These are phyloP conservation scores for Anagyrus pseudococci DNA, from an alignment of 2,888 invertebrate genomes.

Conservation along the genomic window DNA sequence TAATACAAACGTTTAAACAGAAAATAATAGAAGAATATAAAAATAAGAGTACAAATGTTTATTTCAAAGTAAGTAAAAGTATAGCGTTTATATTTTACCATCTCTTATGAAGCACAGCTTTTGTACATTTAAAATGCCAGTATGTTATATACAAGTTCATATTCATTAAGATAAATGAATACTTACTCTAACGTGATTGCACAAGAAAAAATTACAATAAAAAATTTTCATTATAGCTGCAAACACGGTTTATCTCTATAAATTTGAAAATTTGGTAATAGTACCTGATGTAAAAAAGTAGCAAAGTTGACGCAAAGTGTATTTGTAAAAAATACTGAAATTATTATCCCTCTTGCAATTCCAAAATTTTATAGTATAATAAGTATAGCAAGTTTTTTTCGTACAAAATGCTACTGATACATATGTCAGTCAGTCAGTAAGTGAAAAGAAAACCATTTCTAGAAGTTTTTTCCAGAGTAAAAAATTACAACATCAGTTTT, in stretches of 20 bases:
- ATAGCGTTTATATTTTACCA: neutral
- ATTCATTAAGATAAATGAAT: conserved; percentile 3
- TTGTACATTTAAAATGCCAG: conserved; percentile 32
- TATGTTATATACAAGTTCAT: conserved; percentile 33
- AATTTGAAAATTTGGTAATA: conserved; percentile 4
- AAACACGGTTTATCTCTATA: conserved; percentile 16
- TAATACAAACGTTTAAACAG: too few species aligned
- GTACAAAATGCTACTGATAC: conserved; percentile 26
- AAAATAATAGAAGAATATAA: too few species aligned
- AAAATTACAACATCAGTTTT: neutral
- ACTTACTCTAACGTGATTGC: conserved; percentile 8
- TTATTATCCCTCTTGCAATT: conserved; percentile 33
- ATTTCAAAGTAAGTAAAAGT: neutral
- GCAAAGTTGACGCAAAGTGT: conserved; percentile 18
- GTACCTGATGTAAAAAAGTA: conserved; percentile 32
- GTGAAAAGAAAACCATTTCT: conserved; percentile 23
- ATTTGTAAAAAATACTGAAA: conserved; percentile 31
- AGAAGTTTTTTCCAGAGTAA: neutral
- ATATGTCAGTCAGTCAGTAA: conserved; percentile 27
- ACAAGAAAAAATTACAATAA: conserved; percentile 8
- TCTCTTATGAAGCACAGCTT: conserved; percentile 7
- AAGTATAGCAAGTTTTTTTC: conserved; percentile 8
- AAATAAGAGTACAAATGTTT: too few species aligned
- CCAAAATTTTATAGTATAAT: conserved; percentile 25
- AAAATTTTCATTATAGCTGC: conserved; percentile 3